Conservation (phyloP, 2,888 invertebrate species). For the Galerucella nymphaeae region DNA sequence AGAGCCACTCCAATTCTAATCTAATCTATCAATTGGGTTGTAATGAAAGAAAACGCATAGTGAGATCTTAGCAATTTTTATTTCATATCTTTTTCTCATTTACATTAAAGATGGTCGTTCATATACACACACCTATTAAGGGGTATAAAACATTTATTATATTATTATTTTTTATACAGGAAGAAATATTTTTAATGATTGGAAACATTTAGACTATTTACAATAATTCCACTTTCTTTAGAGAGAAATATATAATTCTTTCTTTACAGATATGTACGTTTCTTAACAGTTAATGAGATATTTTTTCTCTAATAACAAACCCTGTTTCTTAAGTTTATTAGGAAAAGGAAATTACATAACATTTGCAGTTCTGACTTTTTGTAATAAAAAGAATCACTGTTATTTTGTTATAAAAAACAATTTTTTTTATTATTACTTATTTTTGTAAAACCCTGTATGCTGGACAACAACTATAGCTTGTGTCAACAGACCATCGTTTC, state of each 20-base stretch:
- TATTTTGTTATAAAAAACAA: too few species aligned
- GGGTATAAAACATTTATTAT: constrained; percentile 57
- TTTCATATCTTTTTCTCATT: constrained; percentile 36
- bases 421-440: too few species aligned
- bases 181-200: constrained; percentile 34
- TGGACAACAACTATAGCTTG: too few species aligned
- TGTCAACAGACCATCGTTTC: too few species aligned
- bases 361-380: neutral
- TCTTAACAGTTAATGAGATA: constrained; percentile 38
- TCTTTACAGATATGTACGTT: constrained; percentile 49
- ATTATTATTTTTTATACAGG: constrained; percentile 42
- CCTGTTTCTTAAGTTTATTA: constrained; percentile 40
- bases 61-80: constrained; percentile 42
- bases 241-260: constrained; percentile 19
- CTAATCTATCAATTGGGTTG: too few species aligned
- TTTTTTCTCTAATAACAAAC: constrained; percentile 21
- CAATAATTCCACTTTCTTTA: constrained; percentile 34
- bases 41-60: constrained; percentile 18
- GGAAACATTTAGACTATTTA: constrained; percentile 41
- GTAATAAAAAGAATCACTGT: too few species aligned
- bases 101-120: constrained; percentile 44
- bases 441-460: too few species aligned
- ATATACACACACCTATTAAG: constrained; percentile 49
- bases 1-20: too few species aligned
- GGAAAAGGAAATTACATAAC: constrained; percentile 11